phyloP scores from a whole-genome alignment of 2,113 vertebrate genomes.

The Platichthys stellatus region DNA sequence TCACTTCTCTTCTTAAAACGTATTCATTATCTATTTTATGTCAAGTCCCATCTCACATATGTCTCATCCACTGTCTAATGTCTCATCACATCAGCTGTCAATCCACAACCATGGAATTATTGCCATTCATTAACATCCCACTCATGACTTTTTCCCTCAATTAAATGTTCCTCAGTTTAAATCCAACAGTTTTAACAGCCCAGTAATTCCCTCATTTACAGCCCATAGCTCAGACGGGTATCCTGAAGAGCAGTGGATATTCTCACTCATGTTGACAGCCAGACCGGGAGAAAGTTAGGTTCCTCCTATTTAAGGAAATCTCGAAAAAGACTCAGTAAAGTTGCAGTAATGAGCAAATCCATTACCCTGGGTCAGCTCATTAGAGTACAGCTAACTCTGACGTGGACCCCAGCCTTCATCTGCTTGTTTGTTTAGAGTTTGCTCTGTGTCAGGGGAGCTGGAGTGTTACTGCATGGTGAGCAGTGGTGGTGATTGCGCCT shows the following conservation, averaged over 20 bases:
- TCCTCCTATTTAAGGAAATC: slow-evolving; percentile 40
- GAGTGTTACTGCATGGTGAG: slow-evolving; percentile 48
- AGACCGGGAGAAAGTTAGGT: slow-evolving; percentile 15
- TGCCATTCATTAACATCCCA: neutral
- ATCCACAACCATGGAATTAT: neutral
- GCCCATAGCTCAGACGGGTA: neutral
- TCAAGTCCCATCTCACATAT: neutral
- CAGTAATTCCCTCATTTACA: slow-evolving; percentile 12
- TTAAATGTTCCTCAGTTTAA: slow-evolving; percentile 20
- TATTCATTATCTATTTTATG: neutral
- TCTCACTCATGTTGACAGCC: slow-evolving; percentile 41
- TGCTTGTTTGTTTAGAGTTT: slow-evolving; percentile 68
- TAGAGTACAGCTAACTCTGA: slow-evolving; percentile 53
- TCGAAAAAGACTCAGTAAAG: slow-evolving; percentile 28
- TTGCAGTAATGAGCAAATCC: slow-evolving; percentile 65
- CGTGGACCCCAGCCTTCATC: slow-evolving; percentile 64
- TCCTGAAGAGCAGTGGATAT: neutral
- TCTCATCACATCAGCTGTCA: neutral
- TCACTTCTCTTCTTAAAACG: neutral
- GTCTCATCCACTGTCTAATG: neutral
- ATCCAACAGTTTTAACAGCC: neutral
- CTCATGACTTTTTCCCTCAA: neutral
- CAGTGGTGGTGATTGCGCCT: slow-evolving; percentile 31
- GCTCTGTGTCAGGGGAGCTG: slow-evolving; percentile 49
- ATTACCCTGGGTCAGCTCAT: slow-evolving; percentile 70